Conservation (phyloP, 2,888 invertebrate genomes). For the Matsumyia berberina region DNA sequence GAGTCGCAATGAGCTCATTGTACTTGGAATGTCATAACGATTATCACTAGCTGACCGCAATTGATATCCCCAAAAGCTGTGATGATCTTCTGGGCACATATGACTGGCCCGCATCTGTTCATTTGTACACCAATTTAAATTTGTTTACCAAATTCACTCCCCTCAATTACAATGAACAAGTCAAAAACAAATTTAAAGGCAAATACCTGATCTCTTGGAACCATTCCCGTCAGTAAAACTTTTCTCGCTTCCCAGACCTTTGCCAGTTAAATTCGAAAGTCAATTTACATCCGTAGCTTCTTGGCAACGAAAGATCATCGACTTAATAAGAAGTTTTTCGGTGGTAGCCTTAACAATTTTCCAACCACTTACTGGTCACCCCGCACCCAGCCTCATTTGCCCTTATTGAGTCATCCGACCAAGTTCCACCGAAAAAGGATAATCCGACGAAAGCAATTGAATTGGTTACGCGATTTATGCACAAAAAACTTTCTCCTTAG, state of each 20-base stretch:
- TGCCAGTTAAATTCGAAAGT: conserved; percentile 44
- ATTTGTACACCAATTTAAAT: background rate
- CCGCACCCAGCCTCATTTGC: background rate
- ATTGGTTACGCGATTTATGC: conserved; percentile 18
- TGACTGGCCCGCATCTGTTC: no score
- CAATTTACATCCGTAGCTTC: conserved; percentile 43
- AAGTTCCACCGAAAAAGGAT: conserved; percentile 43
- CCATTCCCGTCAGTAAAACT: conserved; percentile 4
- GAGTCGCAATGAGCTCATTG: no score
- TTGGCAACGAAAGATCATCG: conserved; percentile 38
- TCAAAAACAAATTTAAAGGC: background rate
- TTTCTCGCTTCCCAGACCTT: conserved; percentile 12
- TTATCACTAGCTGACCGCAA: no score
- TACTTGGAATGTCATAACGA: no score
- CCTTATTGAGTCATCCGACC: conserved; percentile 15
- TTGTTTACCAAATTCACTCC: background rate
- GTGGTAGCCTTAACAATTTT: conserved; percentile 25
- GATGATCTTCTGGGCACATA: no score
- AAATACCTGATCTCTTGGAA: background rate
- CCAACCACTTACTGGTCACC: conserved; percentile 13
- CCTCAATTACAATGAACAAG: background rate
- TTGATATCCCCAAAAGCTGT: no score
- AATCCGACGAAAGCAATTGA: conserved; percentile 53
- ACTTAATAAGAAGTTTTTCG: conserved; percentile 42
- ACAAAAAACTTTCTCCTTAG: conserved; percentile 20